Percentiles rank a stretch among this genome's conserved stretches.
Evolutionary conservation across 2,113 vertebrate genomes (phyloP).

Genomic region (Phylloscopus trochiloides): DNA sequence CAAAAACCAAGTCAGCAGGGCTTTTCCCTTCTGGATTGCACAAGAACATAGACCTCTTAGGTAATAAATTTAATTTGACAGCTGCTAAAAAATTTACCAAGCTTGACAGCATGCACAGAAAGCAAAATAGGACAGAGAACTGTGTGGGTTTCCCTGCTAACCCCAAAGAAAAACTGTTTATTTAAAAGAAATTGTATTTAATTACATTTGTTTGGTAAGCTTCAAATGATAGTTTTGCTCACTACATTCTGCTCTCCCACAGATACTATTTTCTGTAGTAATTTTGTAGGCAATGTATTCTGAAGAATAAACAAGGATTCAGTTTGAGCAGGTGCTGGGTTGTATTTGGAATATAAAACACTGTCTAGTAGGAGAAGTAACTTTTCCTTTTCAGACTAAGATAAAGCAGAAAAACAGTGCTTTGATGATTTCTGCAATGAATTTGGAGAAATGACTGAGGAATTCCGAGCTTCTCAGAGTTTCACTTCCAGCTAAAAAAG

Average conservation of each 20-base stretch:
- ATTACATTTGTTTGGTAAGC: neutral
- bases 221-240: neutral
- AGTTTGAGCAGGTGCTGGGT: neutral
- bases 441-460: slow-evolving; percentile 39
- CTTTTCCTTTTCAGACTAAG: slow-evolving; percentile 14
- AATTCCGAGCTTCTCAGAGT: slow-evolving; percentile 31
- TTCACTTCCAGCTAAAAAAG: slow-evolving; percentile 26
- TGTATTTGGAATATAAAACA: slow-evolving; percentile 54
- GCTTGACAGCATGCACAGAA: slow-evolving; percentile 62
- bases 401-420: slow-evolving; percentile 32
- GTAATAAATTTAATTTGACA: slow-evolving; percentile 77
- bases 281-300: neutral
- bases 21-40: slow-evolving; percentile 68
- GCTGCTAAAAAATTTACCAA: slow-evolving; percentile 76
- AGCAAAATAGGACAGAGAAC: slow-evolving; percentile 55
- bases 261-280: neutral
- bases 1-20: slow-evolving; percentile 52
- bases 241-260: neutral
- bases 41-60: slow-evolving; percentile 54
- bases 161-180: slow-evolving; percentile 6
- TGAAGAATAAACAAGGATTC: slow-evolving; percentile 12
- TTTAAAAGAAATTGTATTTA: neutral
- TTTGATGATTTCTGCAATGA: slow-evolving; percentile 38
- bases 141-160: slow-evolving; percentile 2
- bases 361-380: slow-evolving; percentile 3